A percentile compares a stretch with the other conserved stretches of the same genome.
Conservation (phyloP, 2,888 invertebrate species). For the Chymomyza amoena region DNA sequence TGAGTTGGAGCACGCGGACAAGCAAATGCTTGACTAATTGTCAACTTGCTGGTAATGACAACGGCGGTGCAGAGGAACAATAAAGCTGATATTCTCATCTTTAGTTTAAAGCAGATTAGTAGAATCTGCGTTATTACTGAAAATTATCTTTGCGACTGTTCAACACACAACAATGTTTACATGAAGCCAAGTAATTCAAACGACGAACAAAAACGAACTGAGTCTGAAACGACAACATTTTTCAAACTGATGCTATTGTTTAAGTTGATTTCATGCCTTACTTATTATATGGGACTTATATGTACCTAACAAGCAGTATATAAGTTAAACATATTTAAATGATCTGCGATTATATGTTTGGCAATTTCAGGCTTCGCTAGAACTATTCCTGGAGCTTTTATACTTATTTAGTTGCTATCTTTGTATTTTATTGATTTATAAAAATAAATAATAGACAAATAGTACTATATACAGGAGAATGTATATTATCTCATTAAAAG, state of each 20-base stretch:
- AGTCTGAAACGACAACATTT: constrained; percentile 19
- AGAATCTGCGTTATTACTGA: constrained; percentile 33
- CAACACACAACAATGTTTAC: constrained; percentile 25
- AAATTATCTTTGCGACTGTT: background rate
- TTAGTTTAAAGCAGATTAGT: constrained; percentile 11
- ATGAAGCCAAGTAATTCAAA: constrained; percentile 22
- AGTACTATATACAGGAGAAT: too few species aligned
- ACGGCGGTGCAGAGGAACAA: constrained; percentile 9
- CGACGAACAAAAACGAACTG: constrained; percentile 46
- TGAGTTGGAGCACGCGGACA: constrained; percentile 77
- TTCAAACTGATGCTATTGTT: constrained; percentile 12
- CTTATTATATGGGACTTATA: background rate
- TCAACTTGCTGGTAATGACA: constrained; percentile 30
- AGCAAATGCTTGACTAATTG: constrained; percentile 70
- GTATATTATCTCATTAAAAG: background rate
- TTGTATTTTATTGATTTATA: background rate
- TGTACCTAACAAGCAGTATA: background rate
- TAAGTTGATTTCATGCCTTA: background rate
- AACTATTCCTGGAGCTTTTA: background rate
- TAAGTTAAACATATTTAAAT: background rate
- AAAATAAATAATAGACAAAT: background rate
- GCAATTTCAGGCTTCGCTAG: background rate
- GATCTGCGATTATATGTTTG: background rate
- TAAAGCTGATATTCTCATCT: background rate
- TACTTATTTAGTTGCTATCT: background rate